Conservation (phyloP, 2,888 invertebrate genomes). For the Eudasyphora cyanicolor region DNA sequence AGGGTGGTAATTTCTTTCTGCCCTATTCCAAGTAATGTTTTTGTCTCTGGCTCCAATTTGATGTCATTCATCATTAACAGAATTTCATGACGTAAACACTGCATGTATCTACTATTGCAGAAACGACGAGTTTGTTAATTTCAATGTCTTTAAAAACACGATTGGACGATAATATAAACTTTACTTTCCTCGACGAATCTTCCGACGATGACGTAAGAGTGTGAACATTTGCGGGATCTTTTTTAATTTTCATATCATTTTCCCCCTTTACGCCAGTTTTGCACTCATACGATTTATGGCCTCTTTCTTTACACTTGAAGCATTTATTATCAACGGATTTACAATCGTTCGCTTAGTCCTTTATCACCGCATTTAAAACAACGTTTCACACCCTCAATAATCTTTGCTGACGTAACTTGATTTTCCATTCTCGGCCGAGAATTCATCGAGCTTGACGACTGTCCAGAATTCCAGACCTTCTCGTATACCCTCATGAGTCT, state of each 20-base stretch:
- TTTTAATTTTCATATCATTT: not conserved
- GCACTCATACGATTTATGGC: not conserved
- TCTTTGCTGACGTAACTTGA: no score
- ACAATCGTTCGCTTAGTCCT: not conserved
- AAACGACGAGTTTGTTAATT: no score
- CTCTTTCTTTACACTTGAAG: not conserved
- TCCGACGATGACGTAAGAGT: not conserved
- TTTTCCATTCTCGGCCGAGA: not conserved
- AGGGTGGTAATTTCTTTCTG: no score
- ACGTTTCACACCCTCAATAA: not conserved
- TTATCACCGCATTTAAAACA: constrained; percentile 10
- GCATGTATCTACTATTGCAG: no score
- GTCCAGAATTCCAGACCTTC: constrained; percentile 3
- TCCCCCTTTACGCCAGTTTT: not conserved
- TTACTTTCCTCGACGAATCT: not conserved
- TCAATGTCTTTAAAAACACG: no score
- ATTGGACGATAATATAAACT: no score
- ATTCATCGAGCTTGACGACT: not conserved
- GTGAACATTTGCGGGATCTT: not conserved
- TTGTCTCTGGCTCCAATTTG: no score
- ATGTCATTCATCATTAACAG: no score
- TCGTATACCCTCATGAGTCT: no score
- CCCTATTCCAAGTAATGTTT: no score
- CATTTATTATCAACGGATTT: not conserved
- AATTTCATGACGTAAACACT: no score